phyloP scores from a whole-genome alignment of 2,888 invertebrate genomes.

The Watsonalla binaria region DNA sequence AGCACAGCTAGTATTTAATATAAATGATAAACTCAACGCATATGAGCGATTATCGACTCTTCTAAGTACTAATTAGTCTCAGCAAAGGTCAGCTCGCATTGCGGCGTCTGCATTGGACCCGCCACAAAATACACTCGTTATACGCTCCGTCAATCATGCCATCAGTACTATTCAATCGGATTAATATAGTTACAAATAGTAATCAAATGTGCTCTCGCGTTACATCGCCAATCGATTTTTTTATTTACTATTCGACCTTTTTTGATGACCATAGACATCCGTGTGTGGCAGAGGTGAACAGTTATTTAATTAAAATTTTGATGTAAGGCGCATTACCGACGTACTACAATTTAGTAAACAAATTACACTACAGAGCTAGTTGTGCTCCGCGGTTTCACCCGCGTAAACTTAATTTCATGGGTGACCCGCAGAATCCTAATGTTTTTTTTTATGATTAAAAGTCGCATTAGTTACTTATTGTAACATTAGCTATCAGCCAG shows the following conservation, averaged over 20 bases:
- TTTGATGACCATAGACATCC: constrained; percentile 42
- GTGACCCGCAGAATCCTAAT: too few species aligned
- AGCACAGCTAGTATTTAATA: too few species aligned
- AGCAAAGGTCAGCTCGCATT: constrained; percentile 27
- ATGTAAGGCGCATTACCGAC: too few species aligned
- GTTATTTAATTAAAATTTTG: too few species aligned
- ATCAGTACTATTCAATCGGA: constrained; percentile 54
- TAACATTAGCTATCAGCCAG: too few species aligned
- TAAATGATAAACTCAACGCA: constrained; percentile 2
- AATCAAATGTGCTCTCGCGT: constrained; percentile 63
- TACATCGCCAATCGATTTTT: constrained; percentile 59
- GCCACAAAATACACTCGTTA: constrained; percentile 69
- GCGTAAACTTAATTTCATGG: too few species aligned
- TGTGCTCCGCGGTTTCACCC: too few species aligned
- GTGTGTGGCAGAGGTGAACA: constrained; percentile 23
- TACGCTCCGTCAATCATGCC: constrained; percentile 60
- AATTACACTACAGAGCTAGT: too few species aligned
- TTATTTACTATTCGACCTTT: constrained; percentile 30
- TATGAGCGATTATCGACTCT: neutral
- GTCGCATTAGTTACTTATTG: too few species aligned
- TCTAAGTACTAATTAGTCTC: constrained; percentile 20
- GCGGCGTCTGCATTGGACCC: constrained; percentile 35
- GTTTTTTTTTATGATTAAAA: too few species aligned
- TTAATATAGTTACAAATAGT: constrained; percentile 75
- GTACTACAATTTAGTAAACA: too few species aligned